Evolutionary conservation across 2,888 invertebrate species (phyloP), one percentile per base, ranked within the genome.

Genomic region (Parnassius mnemosyne): DNA sequence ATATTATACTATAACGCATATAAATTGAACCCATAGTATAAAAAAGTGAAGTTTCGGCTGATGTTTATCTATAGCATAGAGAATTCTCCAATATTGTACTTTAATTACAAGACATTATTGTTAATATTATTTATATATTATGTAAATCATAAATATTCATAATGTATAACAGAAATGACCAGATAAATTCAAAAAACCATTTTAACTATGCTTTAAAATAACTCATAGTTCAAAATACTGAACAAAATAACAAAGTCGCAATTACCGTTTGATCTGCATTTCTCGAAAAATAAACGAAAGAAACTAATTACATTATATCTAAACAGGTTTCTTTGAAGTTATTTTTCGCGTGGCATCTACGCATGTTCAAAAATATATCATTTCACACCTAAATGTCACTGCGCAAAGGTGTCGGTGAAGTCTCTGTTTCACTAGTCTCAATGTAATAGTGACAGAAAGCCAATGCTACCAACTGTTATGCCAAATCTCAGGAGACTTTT

Each of bases 321-420:
- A 46, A 54, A 44, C 25, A 41, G 43, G 46, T 59, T 55, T 55
- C 63, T 63, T 63, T 63, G 63, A 63, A 63, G 63, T 41, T 63
- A 63, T 54, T 55, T 63, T 63, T 63, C 55, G 63, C 63, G 41
- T 55, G 59, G 58, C 55, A 42, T 56, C 51, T 51, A 46, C 46
- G 63, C 58, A 9, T 54, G 55, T 59, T 59, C 59, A 63, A 63
- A 63, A 63, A 63, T 59, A 63, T 55, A 58, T 63, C 63, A 63
- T 43, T 25, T 63, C 63, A 63, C 63, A 63, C 63, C 58, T 63
- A 54, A 51, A 44, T 44, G 58, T 55, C 58, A 49, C 50, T 34
- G 54, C 9, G 42, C 41, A 16, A 41, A 63, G 63, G 59, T 63
- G 59, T 63, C 51, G 44, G 16, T 46, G 55, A 59, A 58, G 55